Evolutionary conservation across 1,140 invertebrate genomes (phyloP), one percentile per base, ranked within the genome.

Genomic region (Cotesia glomerata): DNA sequence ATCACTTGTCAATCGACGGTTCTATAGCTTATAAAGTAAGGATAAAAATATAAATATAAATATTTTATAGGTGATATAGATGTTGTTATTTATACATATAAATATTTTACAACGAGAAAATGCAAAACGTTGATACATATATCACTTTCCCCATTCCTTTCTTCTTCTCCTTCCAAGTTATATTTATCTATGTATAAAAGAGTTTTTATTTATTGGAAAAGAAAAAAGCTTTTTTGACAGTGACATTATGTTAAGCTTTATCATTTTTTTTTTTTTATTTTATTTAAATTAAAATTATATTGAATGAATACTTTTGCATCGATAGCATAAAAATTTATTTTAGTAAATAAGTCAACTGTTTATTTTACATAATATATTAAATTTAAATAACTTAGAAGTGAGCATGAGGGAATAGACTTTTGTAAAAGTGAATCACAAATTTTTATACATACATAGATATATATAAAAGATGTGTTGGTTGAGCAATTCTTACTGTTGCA

Each of bases 91-190:
- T 68, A 54, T 58, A 56, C 36, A 13, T 32, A 34, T 5, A 36
- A n/a, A 68, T 68, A 54, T 68, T 65, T 65, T 62, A 39, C 11
- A 35, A 35, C 2, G 59, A 26, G 26, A 62, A 62, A 13, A 56
- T 18, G 8, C 52, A 35, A 62, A 62, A 39, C 8, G 14, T 49
- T 14, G 11, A n/a, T 16, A 63, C 32, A 65, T 51, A 65, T 26
- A 65, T 65, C 63, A 65, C 16, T 26, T 18, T 14, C 63, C 18
- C 18, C n/a, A 49, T 65, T 65, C 63, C 26, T 26, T 26, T 26
- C 3, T 26, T 26, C 26, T 2, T 26, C 26, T 26, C 26, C 26
- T 18, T 49, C 13, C 13, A 1, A 49, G n/a, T 65, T 65, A 51
- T n/a, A 11, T 45, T 45, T 45, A 45, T 45, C 7, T 45, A 45